Evolutionary conservation across 2,797 vertebrate genomes (phyloP).

Genomic region (Peromyscus melanophrys): DNA sequence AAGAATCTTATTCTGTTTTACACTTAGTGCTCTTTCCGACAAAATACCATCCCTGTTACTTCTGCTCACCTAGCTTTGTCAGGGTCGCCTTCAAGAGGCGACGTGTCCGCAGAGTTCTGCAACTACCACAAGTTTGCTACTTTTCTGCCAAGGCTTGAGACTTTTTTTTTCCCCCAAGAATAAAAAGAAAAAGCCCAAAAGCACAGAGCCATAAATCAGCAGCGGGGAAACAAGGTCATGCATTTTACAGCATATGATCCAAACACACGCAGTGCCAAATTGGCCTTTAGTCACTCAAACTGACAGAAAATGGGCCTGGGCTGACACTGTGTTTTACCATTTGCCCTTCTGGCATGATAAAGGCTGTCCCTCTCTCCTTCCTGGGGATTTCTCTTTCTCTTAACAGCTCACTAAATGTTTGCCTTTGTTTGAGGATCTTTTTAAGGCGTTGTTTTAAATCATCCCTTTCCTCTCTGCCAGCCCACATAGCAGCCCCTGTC

Average conservation of each 20-base stretch:
- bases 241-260: conserved; percentile 60
- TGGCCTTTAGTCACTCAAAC: conserved; percentile 78
- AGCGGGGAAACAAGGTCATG: conserved; percentile 62
- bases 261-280: conserved; percentile 64
- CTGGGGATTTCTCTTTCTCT: conserved; percentile 51
- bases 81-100: not conserved
- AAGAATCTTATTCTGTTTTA: not conserved
- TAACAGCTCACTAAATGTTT: conserved; percentile 78
- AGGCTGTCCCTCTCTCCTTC: conserved; percentile 60
- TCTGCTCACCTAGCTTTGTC: not conserved
- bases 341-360: conserved; percentile 73
- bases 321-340: conserved; percentile 68
- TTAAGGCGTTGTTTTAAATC: conserved; percentile 78
- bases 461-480: conserved; percentile 60
- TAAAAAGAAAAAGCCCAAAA: conserved; percentile 35
- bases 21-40: not conserved
- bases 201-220: conserved; percentile 53
- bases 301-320: conserved; percentile 75
- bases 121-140: not conserved
- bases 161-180: not conserved
- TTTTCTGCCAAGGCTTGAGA: fast-evolving
- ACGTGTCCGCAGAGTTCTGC: not conserved
- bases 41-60: not conserved
- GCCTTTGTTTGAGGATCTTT: conserved; percentile 78
- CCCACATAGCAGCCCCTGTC: conserved; percentile 45